These are phyloP conservation scores for Timandra comae DNA, from an alignment of 2,888 invertebrate genomes.

Conservation along the genomic window DNA sequence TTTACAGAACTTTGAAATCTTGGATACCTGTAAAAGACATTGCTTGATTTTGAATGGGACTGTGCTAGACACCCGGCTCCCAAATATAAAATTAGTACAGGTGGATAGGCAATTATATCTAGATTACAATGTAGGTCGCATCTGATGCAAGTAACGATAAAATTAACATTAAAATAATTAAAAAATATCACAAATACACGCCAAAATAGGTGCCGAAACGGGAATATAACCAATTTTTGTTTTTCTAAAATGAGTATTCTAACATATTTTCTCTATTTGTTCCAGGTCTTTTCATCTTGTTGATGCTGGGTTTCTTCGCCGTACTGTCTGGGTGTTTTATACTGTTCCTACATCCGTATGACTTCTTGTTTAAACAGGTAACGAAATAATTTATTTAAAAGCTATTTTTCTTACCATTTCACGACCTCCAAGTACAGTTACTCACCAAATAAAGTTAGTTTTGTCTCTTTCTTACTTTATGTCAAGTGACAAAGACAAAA, in stretches of 20 bases:
- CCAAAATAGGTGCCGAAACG: neutral
- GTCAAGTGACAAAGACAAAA: no score
- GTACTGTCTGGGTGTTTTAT: conserved; percentile 81
- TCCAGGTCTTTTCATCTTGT: conserved; percentile 84
- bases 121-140: neutral
- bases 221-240: neutral
- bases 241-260: neutral
- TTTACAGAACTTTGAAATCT: no score
- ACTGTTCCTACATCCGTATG: conserved; percentile 83
- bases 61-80: neutral
- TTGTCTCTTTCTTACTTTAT: no score
- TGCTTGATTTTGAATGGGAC: no score
- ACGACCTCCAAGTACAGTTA: no score
- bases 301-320: conserved; percentile 82
- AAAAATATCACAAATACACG: neutral
- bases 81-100: neutral
- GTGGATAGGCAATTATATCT: no score
- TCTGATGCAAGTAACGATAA: no score
- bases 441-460: no score
- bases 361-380: conserved; percentile 84
- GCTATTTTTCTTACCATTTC: no score
- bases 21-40: no score
- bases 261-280: conserved; percentile 37
- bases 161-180: neutral
- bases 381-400: no score